Evolutionary conservation across 2,113 vertebrate species (phyloP).

Genomic region (Phrynocephalus versicolor): DNA sequence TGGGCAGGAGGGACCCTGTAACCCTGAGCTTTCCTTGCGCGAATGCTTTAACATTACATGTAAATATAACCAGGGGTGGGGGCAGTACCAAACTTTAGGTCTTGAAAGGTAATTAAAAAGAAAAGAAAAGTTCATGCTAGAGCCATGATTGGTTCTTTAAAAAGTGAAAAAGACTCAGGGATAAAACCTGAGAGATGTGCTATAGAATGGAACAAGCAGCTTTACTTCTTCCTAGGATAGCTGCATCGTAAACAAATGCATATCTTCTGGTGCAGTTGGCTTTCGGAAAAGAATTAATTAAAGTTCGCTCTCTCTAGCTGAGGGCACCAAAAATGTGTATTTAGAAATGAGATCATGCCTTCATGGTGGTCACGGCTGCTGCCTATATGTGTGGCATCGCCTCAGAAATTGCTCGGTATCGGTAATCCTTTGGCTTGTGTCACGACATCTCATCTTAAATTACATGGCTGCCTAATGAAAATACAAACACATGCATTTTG

Average conservation of each 20-base stretch:
- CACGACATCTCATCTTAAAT: slow-evolving; percentile 48
- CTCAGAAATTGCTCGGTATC: slow-evolving; percentile 36
- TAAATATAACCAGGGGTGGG: not conserved
- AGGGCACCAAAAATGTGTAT: slow-evolving; percentile 34
- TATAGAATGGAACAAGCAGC: slow-evolving; percentile 20
- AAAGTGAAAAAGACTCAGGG: not conserved
- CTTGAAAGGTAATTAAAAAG: not conserved
- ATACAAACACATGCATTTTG: slow-evolving; percentile 29
- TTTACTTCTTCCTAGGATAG: slow-evolving; percentile 36
- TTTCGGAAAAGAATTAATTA: slow-evolving; percentile 59
- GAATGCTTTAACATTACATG: not conserved
- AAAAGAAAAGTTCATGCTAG: slow-evolving; percentile 12
- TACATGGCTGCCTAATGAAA: slow-evolving; percentile 27
- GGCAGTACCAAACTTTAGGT: no score
- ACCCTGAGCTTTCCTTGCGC: not conserved
- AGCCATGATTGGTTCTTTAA: slow-evolving; percentile 2
- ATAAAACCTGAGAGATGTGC: slow-evolving; percentile 9
- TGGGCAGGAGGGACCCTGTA: not conserved
- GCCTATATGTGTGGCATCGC: slow-evolving; percentile 43
- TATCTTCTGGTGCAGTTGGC: slow-evolving; percentile 41
- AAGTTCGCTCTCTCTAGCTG: slow-evolving; percentile 47
- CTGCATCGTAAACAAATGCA: slow-evolving; percentile 43
- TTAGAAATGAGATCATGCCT: slow-evolving; percentile 65
- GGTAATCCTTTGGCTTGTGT: slow-evolving; percentile 36
- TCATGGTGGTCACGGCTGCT: slow-evolving; percentile 39